Evolutionary conservation across 53 echinoderm and acorn worm species (phyloP), one percentile per base, ranked within the genome.

Genomic region (Actinopyga echinites): DNA sequence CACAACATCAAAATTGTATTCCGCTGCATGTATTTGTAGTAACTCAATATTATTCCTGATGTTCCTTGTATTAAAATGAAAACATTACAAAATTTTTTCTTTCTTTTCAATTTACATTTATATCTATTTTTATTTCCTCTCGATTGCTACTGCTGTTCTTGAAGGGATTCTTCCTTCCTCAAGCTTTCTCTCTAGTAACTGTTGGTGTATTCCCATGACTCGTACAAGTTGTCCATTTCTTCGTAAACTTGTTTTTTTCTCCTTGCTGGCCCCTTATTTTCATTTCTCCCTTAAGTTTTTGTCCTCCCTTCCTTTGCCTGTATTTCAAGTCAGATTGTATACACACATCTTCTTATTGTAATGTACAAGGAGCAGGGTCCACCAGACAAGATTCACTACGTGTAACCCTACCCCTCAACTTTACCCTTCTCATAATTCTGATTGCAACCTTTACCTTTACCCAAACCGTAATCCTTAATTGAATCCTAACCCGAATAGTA

Each of bases 1-100:
- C 59, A 58, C 59, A 58, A 58, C n/a, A 58, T 58, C 59, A 58
- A 58, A 58, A 58, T 58, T 58, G 8, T 58, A 58, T 58, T 58
- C 59, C 25, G 22, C 59, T 23, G 8, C 9, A 58, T 58, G 8
- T 9, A 25, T 9, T 58, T 58, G 4, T 23, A 58, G 9, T 4
- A 58, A 25, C 3, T 58, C 59, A 11, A 55, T 20, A 13, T 55
- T 55, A 20, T 55, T 55, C 12, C 12, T 55, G 20, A 55, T 55
- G 20, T 9, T 58, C 59, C 59, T 58, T 23, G 59, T 9, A 58
- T 58, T 58, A 58, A n/a, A 58, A 25, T 58, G 8, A 25, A 58
- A 58, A 58, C 59, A 58, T 4, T 58, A 23, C 5, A 58, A n/a
- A n/a, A 4, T 58, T 3, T 25, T 23, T n/a, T 9, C n/a, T 58